These are phyloP conservation scores for Lytechinus pictus DNA, from an alignment of 35 echinoderm and acorn worm species.

Conservation along the genomic window DNA sequence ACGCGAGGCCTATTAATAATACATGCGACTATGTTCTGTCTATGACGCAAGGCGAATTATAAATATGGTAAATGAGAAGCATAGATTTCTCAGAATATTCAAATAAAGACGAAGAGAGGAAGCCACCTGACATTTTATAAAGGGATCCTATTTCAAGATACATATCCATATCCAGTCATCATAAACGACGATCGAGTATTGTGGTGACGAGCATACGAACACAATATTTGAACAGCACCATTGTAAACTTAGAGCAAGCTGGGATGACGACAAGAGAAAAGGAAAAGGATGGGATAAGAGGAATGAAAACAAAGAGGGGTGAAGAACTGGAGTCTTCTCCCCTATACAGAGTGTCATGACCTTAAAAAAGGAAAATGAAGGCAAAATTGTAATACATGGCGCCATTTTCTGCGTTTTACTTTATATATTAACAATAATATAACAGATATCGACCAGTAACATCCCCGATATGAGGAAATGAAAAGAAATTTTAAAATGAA, in stretches of 20 bases:
- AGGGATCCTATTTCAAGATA: background rate
- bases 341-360: no score
- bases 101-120: background rate
- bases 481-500: no score
- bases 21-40: no score
- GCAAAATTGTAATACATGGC: no score
- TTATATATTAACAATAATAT: no score
- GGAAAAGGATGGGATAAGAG: background rate
- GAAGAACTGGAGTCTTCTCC: no score
- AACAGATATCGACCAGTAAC: no score
- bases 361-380: background rate
- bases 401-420: no score
- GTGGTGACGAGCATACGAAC: background rate
- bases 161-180: background rate
- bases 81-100: background rate
- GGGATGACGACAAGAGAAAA: background rate
- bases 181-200: background rate
- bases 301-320: background rate
- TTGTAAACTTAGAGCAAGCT: background rate
- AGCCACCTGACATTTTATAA: background rate
- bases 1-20: no score
- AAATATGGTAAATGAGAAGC: no score
- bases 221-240: background rate
- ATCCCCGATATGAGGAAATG: no score
- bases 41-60: no score